phyloP scores from a whole-genome alignment of 2,797 vertebrate species.

The Epinephelus coioides region DNA sequence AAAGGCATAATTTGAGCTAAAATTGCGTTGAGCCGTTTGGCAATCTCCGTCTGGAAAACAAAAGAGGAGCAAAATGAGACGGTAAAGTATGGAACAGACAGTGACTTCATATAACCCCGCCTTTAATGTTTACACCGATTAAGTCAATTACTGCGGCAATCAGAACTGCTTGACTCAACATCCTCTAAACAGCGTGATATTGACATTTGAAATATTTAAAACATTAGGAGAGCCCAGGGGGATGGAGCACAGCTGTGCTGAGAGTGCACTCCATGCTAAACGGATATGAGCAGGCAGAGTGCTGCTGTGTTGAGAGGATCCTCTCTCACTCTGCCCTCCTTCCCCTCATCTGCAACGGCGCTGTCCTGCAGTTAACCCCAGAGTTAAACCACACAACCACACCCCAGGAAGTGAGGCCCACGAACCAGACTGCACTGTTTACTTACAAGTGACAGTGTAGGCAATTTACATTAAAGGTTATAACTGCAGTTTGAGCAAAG shows the following conservation, averaged over 20 bases:
- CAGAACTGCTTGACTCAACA: slow-evolving; percentile 88
- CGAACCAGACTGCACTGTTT: slow-evolving; percentile 61
- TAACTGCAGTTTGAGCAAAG: slow-evolving; percentile 56
- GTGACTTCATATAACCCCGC: slow-evolving; percentile 76
- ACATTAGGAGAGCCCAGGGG: slow-evolving; percentile 88
- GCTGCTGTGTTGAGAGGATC: slow-evolving; percentile 84
- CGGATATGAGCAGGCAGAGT: slow-evolving; percentile 84
- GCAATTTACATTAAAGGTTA: slow-evolving; percentile 55
- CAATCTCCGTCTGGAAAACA: slow-evolving; percentile 96
- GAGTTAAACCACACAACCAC: slow-evolving; percentile 74
- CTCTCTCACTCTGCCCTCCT: slow-evolving; percentile 72
- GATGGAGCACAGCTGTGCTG: slow-evolving; percentile 87
- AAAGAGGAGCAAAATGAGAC: slow-evolving; percentile 77
- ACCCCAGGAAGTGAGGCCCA: slow-evolving; percentile 70
- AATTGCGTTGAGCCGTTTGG: slow-evolving; percentile 99
- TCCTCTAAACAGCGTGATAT: slow-evolving; percentile 90
- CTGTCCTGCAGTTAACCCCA: slow-evolving; percentile 83
- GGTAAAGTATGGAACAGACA: slow-evolving; percentile 72
- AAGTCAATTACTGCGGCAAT: slow-evolving; percentile 89
- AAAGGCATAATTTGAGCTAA: slow-evolving; percentile 99
- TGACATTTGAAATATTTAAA: slow-evolving; percentile 91
- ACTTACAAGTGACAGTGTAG: slow-evolving; percentile 71
- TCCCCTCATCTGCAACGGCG: slow-evolving; percentile 64
- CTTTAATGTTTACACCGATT: slow-evolving; percentile 87
- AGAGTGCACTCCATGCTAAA: slow-evolving; percentile 88